Percentiles rank a stretch among this genome's conserved stretches.
These are phyloP conservation scores for Taeniopygia guttata DNA, from an alignment of 2,797 vertebrate species.

Conservation along the genomic window DNA sequence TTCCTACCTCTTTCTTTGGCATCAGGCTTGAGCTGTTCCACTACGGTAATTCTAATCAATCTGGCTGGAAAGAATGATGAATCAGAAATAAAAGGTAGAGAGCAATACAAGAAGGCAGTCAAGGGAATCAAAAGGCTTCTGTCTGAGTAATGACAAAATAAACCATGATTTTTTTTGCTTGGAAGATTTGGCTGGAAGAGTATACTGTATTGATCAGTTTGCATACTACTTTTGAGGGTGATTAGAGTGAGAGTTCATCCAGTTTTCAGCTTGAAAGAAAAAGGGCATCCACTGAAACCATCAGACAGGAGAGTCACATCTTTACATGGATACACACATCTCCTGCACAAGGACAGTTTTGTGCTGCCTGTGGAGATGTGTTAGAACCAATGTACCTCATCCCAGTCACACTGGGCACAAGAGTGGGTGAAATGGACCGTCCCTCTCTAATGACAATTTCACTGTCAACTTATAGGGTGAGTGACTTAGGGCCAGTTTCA, in stretches of 20 bases:
- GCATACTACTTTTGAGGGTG: background rate
- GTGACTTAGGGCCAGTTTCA: accelerated
- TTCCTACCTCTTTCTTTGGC: background rate
- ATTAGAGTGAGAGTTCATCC: background rate
- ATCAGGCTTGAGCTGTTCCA: background rate
- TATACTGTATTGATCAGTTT: background rate
- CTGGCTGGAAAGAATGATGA: background rate
- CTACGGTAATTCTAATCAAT: background rate
- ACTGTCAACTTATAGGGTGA: background rate
- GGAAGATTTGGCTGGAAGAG: background rate
- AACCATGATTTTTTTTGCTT: background rate
- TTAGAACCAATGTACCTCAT: accelerated
- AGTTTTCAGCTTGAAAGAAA: background rate
- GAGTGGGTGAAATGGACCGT: background rate
- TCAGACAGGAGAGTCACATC: background rate
- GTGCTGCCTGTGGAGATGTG: background rate
- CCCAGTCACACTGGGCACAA: accelerated
- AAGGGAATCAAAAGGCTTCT: background rate
- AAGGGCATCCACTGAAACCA: background rate
- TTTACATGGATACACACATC: background rate
- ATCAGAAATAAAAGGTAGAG: background rate
- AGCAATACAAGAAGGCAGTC: background rate
- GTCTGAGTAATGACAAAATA: background rate
- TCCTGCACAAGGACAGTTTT: background rate
- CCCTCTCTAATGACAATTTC: background rate